phyloP scores from a whole-genome alignment of 2,797 vertebrate genomes.

The Gadopsis marmoratus region DNA sequence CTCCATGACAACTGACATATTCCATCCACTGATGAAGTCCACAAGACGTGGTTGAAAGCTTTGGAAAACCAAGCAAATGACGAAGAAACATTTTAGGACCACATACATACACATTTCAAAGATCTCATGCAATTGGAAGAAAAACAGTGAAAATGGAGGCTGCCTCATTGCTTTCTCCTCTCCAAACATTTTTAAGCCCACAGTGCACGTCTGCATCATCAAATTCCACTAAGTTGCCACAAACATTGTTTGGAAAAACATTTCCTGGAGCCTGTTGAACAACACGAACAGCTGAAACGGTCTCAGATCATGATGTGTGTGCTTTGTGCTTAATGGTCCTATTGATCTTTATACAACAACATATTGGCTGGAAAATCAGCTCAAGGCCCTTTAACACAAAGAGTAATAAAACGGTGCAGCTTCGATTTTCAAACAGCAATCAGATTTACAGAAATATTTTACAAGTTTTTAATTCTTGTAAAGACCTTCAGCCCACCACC shows the following conservation, averaged over 20 bases:
- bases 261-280: constrained; percentile 17
- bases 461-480: constrained; percentile 62
- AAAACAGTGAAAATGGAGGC: neutral
- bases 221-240: constrained; percentile 21
- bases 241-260: constrained; percentile 29
- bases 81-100: neutral
- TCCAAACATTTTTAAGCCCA: constrained; percentile 14
- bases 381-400: constrained; percentile 46
- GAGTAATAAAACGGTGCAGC: constrained; percentile 50
- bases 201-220: constrained; percentile 11
- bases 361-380: constrained; percentile 47
- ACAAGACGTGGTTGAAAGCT: neutral
- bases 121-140: neutral
- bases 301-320: constrained; percentile 25
- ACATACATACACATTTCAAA: constrained; percentile 14
- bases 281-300: constrained; percentile 29
- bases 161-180: constrained; percentile 3
- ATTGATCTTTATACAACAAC: constrained; percentile 47
- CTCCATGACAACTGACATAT: neutral
- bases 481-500: constrained; percentile 42
- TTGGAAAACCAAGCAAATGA: neutral
- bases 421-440: constrained; percentile 56
- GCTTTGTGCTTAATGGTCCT: constrained; percentile 34
- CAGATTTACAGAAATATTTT: constrained; percentile 61
- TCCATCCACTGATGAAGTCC: neutral